Evolutionary conservation across 2,797 vertebrate species (phyloP), one percentile per base, ranked within the genome.

Genomic region (Gila robusta): DNA sequence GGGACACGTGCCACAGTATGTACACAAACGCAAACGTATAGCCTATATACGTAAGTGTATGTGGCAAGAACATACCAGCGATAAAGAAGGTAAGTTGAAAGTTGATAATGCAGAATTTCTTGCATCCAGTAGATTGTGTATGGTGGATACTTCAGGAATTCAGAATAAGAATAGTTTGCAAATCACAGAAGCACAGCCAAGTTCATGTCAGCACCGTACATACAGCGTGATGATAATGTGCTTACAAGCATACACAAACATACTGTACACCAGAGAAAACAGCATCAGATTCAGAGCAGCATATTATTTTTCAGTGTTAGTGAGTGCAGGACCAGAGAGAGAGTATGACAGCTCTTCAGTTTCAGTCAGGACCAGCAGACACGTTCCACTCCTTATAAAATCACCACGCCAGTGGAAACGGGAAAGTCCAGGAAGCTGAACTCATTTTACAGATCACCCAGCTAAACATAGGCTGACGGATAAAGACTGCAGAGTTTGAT

Each of bases 331-430:
- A 17, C 28, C 80, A 71, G 32, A 56, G 47, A 82, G n/a, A 26
- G 28, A 69, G 59, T 62, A n/a, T 77, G 78, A 81, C 32, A 86
- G 59, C 19, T 84, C 37, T 78, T 69, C n/a, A 78, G 70, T 44
- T 79, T 71, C 80, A 81, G 44, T 56, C 54, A 71, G 21, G 44
- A 71, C 73, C 67, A 19, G 66, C 47, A 44, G 41, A 69, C 72
- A 84, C 26, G 67, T 87, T 70, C 79, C 66, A 79, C 82, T 85
- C 85, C 87, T 79, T 74, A 82, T 84, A 86, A 66, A 26, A 86
- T 78, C 84, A 81, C 39, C 16, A 26, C 37, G 54, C 54, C 54
- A 59, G 35, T 64, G 78, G 79, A 88, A 84, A 88, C 23, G 86
- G 81, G 81, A 83, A 89, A 81, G 84, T 88, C 81, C 73, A 39